Evolutionary conservation across 2,888 invertebrate species (phyloP), one percentile per base, ranked within the genome.

Genomic region (Pachydiplax longipennis): DNA sequence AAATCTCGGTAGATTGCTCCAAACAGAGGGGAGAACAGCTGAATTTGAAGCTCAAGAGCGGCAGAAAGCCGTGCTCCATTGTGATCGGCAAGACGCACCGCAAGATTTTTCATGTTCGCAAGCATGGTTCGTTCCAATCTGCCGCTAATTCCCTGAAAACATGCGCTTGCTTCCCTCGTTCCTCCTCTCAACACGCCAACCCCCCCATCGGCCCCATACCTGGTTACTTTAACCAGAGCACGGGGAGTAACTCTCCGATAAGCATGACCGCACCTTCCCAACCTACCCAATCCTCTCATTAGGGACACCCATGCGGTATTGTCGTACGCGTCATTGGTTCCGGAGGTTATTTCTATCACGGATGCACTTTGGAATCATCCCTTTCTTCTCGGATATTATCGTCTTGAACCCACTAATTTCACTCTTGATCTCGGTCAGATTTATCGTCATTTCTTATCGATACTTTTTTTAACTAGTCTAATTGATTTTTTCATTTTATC

Each of bases 231-330:
- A 83, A 83, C 58, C 35, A 15, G 35, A 18, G 35, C 58, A 12
- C 58, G 22, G 58, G 58, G 83, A 83, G 58, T 35, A 83, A 22
- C 31, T 58, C 22, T 48, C 58, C 83, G 83, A 58, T 83, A 83
- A 83, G 83, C 83, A 83, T 83, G 83, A 35, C 83, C 83, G 58
- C 83, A 83, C 35, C 83, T 53, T 58, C 58, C 83, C 58, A 58
- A 83, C 58, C 31, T 58, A 35, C 31, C 83, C 31, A 80, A 80
- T 37, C 80, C 22, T 8, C 58, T 18, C 58, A 35, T 61, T 81
- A 83, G 44, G 83, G 35, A 44, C 35, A 58, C 35, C 58, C 31
- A 25, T 31, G 40, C 40, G 40, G 40, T 40, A 58, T 83, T 83
- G 83, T 83, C 83, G n/a, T 83, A 35, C 58, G 53, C 10, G 83